Evolutionary conservation across 2,113 vertebrate genomes (phyloP).

Genomic region (Ochotona curzoniae): DNA sequence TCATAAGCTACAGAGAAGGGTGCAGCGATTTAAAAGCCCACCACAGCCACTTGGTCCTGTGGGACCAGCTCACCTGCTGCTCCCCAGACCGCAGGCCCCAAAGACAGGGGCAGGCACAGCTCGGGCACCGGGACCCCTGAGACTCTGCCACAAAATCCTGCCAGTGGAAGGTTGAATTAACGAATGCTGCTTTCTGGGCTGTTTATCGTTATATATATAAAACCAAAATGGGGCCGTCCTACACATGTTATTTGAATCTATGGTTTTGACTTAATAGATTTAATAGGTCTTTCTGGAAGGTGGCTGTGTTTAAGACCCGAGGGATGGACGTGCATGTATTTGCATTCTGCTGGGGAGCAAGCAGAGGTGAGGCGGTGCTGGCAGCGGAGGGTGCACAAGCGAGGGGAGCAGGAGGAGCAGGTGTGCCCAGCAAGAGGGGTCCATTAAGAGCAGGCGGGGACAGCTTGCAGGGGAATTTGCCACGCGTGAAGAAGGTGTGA

Average conservation of each 20-base stretch:
- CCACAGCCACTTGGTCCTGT: no score
- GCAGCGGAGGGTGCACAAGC: neutral
- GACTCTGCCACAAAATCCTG: neutral
- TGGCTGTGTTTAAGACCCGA: neutral
- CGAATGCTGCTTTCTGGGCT: neutral
- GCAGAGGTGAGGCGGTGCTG: neutral
- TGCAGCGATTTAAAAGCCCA: neutral
- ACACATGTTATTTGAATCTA: neutral
- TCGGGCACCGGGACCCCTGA: neutral
- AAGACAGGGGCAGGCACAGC: no score
- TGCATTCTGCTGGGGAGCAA: neutral
- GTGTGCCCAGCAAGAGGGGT: neutral
- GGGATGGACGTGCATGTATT: neutral
- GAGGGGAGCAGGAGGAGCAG: neutral
- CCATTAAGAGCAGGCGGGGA: neutral
- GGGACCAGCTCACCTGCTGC: neutral
- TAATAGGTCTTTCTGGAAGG: neutral
- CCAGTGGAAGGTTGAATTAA: neutral
- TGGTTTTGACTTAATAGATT: slow-evolving; percentile 47
- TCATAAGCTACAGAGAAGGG: neutral
- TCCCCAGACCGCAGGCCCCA: no score
- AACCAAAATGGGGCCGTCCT: neutral
- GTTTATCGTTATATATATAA: neutral
- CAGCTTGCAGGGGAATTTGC: slow-evolving; percentile 10
- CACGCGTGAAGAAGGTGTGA: neutral